Evolutionary conservation across 2,888 invertebrate species (phyloP).

Genomic region (Epinotia ramella): DNA sequence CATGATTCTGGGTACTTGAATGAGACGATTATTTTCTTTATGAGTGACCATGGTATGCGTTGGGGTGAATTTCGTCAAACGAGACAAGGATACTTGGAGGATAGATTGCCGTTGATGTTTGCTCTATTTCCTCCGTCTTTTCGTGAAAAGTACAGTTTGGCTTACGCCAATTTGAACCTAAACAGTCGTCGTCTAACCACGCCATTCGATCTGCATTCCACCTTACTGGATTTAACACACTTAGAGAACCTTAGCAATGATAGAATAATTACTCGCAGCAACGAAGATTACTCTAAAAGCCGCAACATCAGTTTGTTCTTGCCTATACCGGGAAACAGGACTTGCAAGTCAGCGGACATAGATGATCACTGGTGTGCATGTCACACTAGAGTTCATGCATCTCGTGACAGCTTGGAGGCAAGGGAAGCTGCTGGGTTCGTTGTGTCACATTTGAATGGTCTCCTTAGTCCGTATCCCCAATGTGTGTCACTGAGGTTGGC

Average conservation of each 20-base stretch:
- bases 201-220: conserved; percentile 91
- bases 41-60: conserved; percentile 96
- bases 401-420: conserved; percentile 78
- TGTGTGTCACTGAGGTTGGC: conserved; percentile 84
- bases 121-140: conserved; percentile 90
- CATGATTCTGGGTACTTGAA: conserved; percentile 81
- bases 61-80: conserved; percentile 92
- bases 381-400: conserved; percentile 84
- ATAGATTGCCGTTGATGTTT: conserved; percentile 92
- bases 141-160: conserved; percentile 82
- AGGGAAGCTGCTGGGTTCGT: conserved; percentile 84
- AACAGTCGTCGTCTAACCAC: conserved; percentile 89
- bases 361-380: conserved; percentile 95
- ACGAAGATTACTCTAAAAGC: conserved; percentile 59
- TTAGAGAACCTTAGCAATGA: conserved; percentile 57
- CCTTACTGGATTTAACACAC: conserved; percentile 88
- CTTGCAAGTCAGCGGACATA: conserved; percentile 90
- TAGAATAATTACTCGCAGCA: conserved; percentile 55
- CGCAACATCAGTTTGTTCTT: conserved; percentile 90
- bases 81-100: conserved; percentile 93
- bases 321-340: conserved; percentile 87
- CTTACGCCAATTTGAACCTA: conserved; percentile 85
- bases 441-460: conserved; percentile 86
- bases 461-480: conserved; percentile 84
- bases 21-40: conserved; percentile 87